Percentiles rank a stretch among this genome's conserved stretches.
Evolutionary conservation across 2,888 invertebrate species (phyloP).

Genomic region (Leptinotarsa juncta): DNA sequence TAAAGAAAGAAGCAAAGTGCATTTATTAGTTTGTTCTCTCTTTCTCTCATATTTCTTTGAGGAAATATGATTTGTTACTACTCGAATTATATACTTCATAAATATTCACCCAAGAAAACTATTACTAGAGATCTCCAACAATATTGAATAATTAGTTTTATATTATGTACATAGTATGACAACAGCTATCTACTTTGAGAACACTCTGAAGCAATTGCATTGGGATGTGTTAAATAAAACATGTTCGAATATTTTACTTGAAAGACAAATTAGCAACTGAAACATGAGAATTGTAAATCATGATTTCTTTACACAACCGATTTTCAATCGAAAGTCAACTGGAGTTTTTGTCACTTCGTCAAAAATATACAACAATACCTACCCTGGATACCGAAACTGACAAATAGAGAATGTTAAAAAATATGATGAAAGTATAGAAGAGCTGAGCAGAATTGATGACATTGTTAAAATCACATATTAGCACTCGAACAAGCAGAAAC

Average conservation of each 20-base stretch:
- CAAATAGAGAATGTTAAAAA: slow-evolving; percentile 26
- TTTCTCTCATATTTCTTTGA: not conserved
- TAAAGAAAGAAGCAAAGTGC: slow-evolving; percentile 1
- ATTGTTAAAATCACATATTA: not conserved
- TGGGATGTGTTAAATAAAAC: not conserved
- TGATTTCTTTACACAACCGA: not conserved
- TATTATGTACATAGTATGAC: not conserved
- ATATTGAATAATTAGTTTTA: slow-evolving; percentile 9
- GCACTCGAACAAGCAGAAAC: not conserved
- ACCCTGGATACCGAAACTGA: slow-evolving; percentile 35
- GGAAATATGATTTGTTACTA: not conserved
- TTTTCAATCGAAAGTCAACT: not conserved
- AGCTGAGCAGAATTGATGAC: not conserved
- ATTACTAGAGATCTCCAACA: slow-evolving; percentile 5
- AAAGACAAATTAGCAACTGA: not conserved
- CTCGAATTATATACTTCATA: not conserved
- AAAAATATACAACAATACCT: not conserved
- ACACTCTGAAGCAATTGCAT: not conserved
- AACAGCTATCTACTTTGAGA: not conserved
- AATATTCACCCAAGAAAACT: not conserved
- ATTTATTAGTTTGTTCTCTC: not conserved
- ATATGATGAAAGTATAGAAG: slow-evolving; percentile 20
- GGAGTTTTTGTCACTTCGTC: too few relatives aligned
- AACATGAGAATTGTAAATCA: not conserved
- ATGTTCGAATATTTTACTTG: not conserved